phyloP scores from a whole-genome alignment of 2,113 vertebrate species.

The Oreocharis arfaki region DNA sequence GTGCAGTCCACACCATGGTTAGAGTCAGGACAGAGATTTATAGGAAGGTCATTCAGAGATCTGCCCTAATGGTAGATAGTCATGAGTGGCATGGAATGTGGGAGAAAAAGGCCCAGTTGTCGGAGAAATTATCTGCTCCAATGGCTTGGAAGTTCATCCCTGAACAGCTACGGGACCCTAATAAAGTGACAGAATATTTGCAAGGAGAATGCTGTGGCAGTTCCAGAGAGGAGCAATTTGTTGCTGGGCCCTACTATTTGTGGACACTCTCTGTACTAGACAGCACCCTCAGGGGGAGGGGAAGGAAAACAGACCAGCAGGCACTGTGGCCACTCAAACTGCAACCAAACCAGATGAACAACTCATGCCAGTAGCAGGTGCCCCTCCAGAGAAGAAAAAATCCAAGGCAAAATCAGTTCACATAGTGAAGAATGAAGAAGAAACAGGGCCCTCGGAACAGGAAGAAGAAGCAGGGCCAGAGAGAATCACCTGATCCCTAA shows the following conservation, averaged over 20 bases:
- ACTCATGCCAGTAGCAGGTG: neutral
- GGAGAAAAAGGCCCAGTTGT: neutral
- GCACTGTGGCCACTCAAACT: neutral
- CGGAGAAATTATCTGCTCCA: neutral
- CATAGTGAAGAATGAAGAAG: neutral
- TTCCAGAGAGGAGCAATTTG: neutral
- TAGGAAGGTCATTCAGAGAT: neutral
- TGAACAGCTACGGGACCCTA: neutral
- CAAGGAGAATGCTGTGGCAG: neutral
- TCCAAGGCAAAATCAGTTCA: neutral
- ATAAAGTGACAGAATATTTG: neutral
- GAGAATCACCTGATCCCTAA: neutral
- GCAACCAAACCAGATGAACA: neutral
- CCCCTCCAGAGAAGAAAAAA: neutral
- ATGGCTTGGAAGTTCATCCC: neutral
- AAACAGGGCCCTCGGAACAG: neutral
- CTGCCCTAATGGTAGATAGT: neutral
- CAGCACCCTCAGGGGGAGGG: neutral
- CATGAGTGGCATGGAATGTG: neutral
- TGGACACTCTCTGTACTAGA: neutral
- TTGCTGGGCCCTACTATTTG: neutral
- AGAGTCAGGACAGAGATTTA: neutral
- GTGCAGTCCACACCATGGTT: neutral
- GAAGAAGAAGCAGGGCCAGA: neutral
- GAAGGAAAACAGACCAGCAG: neutral